A percentile compares a stretch with the other conserved stretches of the same genome.
Evolutionary conservation across 2,797 vertebrate species (phyloP).

Genomic region (Acropternis orthonyx): DNA sequence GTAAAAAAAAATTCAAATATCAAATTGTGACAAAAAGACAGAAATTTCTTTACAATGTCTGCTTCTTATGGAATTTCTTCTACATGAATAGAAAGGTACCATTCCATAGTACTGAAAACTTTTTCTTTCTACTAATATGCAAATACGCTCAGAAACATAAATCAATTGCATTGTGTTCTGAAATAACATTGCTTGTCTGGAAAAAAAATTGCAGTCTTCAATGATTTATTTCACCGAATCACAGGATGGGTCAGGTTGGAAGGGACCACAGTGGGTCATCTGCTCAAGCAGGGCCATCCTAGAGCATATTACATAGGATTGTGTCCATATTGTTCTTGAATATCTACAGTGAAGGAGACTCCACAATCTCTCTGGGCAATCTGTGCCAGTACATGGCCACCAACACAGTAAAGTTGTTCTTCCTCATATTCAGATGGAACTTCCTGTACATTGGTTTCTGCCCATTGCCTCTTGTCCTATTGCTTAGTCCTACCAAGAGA

Average conservation of each 20-base stretch:
- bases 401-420: fast-evolving
- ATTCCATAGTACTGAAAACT: not conserved
- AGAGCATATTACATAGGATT: not conserved
- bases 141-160: not conserved
- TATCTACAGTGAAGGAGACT: not conserved
- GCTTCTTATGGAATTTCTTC: not conserved
- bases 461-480: not conserved
- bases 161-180: not conserved
- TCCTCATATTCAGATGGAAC: not conserved
- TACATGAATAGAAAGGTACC: not conserved
- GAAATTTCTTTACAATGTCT: not conserved
- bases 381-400: not conserved
- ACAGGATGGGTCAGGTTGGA: not conserved
- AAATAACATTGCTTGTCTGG: not conserved
- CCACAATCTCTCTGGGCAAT: not conserved
- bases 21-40: not conserved
- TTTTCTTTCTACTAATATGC: not conserved
- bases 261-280: not conserved
- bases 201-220: not conserved
- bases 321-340: not conserved
- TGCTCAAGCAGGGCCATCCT: not conserved
- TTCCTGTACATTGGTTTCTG: not conserved
- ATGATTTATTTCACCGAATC: not conserved
- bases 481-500: not conserved
- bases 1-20: not conserved